Conservation (phyloP, 1,140 invertebrate genomes). For the Panulirus ornatus region DNA sequence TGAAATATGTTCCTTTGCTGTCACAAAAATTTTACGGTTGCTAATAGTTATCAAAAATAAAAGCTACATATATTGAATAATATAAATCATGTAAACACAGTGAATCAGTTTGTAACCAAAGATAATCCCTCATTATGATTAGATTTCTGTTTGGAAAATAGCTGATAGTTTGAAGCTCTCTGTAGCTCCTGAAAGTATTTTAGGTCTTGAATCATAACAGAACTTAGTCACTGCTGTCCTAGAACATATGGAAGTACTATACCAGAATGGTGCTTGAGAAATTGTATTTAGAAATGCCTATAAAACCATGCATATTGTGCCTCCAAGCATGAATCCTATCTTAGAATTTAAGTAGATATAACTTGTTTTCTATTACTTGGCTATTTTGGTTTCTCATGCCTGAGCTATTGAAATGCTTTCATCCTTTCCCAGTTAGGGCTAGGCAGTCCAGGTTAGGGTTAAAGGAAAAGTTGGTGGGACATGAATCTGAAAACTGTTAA, state of each 20-base stretch:
- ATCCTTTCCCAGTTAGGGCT: neutral
- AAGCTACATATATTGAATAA: no score
- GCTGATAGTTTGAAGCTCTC: no score
- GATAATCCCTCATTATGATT: no score
- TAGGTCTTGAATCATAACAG: no score
- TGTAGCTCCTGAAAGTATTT: no score
- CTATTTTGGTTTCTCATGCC: conserved; percentile 6
- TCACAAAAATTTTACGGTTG: no score
- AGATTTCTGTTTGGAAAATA: no score
- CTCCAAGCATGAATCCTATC: conserved; percentile 20
- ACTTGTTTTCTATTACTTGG: neutral
- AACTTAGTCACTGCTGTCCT: neutral
- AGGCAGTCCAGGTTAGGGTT: conserved; percentile 37
- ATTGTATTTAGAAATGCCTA: neutral
- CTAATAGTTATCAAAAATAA: no score
- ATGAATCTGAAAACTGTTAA: no score
- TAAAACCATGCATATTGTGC: conserved; percentile 10
- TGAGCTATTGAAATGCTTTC: conserved; percentile 1
- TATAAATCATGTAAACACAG: no score
- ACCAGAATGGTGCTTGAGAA: neutral
- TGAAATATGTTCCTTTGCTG: no score
- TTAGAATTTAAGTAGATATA: conserved; percentile 1
- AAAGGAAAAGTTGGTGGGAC: neutral
- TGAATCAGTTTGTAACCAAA: no score
- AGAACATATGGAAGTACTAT: neutral